Evolutionary conservation across 2,797 vertebrate genomes (phyloP).

Genomic region (Psittacula echo): DNA sequence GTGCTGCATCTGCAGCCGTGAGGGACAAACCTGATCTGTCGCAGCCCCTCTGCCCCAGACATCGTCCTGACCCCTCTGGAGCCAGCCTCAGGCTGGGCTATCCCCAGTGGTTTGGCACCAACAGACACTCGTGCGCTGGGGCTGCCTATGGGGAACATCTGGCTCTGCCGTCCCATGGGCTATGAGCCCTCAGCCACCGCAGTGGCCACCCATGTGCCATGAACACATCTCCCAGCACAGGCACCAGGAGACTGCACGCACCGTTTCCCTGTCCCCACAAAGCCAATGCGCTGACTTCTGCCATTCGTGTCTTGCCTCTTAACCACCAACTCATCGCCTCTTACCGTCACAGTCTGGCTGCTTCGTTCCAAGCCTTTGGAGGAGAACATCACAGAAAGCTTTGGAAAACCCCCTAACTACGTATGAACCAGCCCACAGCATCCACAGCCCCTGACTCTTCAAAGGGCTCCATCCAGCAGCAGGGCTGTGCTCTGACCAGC

Average conservation of each 20-base stretch:
- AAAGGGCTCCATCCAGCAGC: background rate
- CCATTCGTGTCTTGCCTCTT: accelerated
- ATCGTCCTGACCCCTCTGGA: accelerated
- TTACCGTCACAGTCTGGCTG: background rate
- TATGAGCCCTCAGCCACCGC: background rate
- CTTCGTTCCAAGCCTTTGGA: background rate
- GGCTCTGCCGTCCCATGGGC: background rate
- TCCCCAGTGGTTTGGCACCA: accelerated
- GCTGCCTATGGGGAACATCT: background rate
- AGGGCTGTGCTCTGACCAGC: background rate
- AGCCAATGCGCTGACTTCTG: background rate
- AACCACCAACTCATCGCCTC: background rate
- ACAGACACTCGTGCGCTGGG: background rate
- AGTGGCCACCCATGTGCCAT: background rate
- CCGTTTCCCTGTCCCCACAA: accelerated
- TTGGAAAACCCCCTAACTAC: background rate
- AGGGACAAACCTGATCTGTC: background rate
- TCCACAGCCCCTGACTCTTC: background rate
- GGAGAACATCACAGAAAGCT: background rate
- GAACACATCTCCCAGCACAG: background rate
- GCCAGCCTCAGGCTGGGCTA: background rate
- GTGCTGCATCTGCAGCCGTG: accelerated
- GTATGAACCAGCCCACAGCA: accelerated
- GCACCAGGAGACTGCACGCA: background rate
- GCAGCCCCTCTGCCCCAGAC: background rate